Percentiles rank a stretch among this genome's conserved stretches.
Evolutionary conservation across 2,888 invertebrate species (phyloP).

Genomic region (Tachina fera): DNA sequence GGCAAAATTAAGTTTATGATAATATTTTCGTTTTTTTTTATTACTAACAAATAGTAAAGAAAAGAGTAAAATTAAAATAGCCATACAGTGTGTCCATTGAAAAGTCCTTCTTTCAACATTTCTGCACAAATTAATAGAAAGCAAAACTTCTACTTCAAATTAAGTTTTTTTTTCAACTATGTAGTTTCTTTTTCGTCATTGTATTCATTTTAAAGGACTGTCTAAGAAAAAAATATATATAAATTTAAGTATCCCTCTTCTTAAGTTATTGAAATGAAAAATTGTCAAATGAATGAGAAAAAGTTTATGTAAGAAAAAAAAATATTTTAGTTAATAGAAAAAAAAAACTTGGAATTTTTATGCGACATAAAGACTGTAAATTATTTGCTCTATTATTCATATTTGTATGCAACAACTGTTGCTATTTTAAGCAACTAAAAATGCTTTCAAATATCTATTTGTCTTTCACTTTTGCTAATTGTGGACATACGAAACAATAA

Average conservation of each 20-base stretch:
- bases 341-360: conserved; percentile 44
- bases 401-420: conserved; percentile 59
- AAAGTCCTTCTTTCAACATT: conserved; percentile 41
- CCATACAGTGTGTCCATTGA: conserved; percentile 64
- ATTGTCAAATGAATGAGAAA: conserved; percentile 61
- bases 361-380: conserved; percentile 18
- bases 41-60: background rate
- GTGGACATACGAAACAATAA: conserved; percentile 43
- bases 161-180: conserved; percentile 47
- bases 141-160: conserved; percentile 56
- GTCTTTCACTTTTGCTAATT: conserved; percentile 33
- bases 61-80: conserved; percentile 40
- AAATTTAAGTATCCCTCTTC: conserved; percentile 49
- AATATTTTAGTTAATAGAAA: background rate
- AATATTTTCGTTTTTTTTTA: conserved; percentile 18
- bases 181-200: conserved; percentile 40
- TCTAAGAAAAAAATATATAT: conserved; percentile 24
- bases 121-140: conserved; percentile 9
- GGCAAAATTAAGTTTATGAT: conserved; percentile 66
- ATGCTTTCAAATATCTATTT: background rate
- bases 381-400: conserved; percentile 42
- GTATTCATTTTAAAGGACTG: conserved; percentile 45
- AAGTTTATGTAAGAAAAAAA: conserved; percentile 15
- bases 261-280: conserved; percentile 64
- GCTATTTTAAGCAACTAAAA: conserved; percentile 26